A percentile compares a stretch with the other conserved stretches of the same genome.
phyloP scores from a whole-genome alignment of 2,888 invertebrate genomes.

The Platycnemis pennipes region DNA sequence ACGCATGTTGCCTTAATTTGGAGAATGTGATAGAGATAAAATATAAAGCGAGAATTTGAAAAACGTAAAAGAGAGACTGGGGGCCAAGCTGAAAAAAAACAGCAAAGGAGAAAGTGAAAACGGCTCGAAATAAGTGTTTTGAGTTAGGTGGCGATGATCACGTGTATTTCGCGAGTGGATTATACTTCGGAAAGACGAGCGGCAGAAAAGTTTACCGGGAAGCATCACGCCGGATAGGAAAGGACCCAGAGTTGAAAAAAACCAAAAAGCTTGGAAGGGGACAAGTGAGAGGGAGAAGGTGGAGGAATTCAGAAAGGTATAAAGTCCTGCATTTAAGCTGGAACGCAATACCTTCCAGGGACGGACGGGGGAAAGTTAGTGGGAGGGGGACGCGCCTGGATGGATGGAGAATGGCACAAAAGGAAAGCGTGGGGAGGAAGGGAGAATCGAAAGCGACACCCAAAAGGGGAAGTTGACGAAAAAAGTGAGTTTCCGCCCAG shows the following conservation, averaged over 20 bases:
- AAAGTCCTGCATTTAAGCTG: not conserved
- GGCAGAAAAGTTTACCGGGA: not conserved
- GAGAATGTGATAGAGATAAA: no score
- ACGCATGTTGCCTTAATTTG: no score
- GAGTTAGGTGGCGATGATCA: not conserved
- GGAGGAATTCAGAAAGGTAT: not conserved
- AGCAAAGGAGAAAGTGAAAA: not conserved
- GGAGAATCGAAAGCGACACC: not conserved
- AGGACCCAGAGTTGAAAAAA: no score
- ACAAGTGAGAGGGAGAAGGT: not conserved
- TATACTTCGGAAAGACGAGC: not conserved
- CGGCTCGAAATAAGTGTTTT: not conserved
- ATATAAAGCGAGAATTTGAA: no score
- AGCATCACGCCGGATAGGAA: not conserved
- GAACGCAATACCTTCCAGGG: not conserved
- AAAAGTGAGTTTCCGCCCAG: not conserved
- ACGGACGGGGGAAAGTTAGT: no score
- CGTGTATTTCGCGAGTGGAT: not conserved
- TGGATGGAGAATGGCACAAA: not conserved
- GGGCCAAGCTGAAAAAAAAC: no score
- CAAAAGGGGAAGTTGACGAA: constrained; percentile 55
- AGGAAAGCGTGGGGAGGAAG: no score
- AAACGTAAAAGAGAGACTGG: no score
- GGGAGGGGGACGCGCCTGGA: not conserved
- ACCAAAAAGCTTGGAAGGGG: not conserved